These are phyloP conservation scores for Lithobates sylvaticus DNA, from an alignment of 2,797 vertebrate species.

Conservation along the genomic window DNA sequence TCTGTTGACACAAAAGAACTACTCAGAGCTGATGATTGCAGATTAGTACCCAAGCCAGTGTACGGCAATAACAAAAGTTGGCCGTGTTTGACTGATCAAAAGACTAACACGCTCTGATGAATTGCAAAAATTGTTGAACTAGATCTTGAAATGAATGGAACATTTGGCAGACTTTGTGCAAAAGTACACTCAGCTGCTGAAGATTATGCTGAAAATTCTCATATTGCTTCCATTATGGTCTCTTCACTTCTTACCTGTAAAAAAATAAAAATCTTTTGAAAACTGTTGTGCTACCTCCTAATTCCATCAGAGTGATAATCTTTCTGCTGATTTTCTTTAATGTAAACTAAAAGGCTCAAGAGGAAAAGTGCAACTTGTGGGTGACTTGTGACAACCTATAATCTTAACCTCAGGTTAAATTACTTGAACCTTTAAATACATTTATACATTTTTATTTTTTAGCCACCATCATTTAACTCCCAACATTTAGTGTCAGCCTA, in stretches of 20 bases:
- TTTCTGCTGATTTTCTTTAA: too few species aligned
- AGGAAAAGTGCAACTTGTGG: too few species aligned
- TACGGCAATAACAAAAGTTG: not conserved
- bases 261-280: too few species aligned
- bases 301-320: too few species aligned
- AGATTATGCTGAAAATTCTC: not conserved
- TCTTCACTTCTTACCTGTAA: not conserved
- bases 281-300: too few species aligned
- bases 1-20: slow-evolving; percentile 1
- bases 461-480: too few species aligned
- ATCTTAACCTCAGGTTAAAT: too few species aligned
- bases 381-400: too few species aligned
- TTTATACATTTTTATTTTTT: too few species aligned
- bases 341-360: too few species aligned
- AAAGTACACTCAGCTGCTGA: not conserved
- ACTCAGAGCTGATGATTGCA: not conserved
- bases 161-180: not conserved
- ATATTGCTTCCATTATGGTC: not conserved
- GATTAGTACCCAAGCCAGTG: not conserved
- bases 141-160: not conserved
- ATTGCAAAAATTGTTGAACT: not conserved
- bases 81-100: not conserved
- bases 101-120: slow-evolving; percentile 4
- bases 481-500: too few species aligned
- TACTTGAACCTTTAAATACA: too few species aligned